Evolutionary conservation across 2,797 vertebrate species (phyloP).

Genomic region (Pangasius macronema): DNA sequence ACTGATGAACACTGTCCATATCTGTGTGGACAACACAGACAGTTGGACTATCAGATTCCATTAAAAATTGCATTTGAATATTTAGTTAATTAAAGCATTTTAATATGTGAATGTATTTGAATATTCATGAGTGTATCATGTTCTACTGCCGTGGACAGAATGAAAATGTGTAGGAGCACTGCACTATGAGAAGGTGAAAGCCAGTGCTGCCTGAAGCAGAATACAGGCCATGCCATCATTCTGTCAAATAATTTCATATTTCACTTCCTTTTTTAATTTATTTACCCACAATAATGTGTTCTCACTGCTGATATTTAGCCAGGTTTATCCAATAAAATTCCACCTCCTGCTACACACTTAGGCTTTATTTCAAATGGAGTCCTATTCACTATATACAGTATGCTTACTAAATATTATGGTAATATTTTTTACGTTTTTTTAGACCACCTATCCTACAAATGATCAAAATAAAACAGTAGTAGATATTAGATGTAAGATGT

Average conservation of each 20-base stretch:
- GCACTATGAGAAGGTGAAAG: neutral
- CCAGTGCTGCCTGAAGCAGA: neutral
- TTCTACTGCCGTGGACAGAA: neutral
- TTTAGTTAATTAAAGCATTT: neutral
- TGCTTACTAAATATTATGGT: neutral
- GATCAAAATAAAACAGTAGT: neutral
- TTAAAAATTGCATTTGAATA: neutral
- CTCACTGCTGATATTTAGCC: neutral
- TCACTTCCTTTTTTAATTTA: neutral
- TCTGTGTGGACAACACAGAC: neutral
- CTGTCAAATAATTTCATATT: neutral
- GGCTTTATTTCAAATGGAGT: neutral
- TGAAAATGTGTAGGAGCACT: neutral
- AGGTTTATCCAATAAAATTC: neutral
- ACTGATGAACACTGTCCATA: neutral
- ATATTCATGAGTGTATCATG: neutral
- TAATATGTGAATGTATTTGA: neutral
- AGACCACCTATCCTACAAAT: neutral
- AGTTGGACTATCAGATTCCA: neutral
- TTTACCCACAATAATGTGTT: neutral
- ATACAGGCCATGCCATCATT: neutral
- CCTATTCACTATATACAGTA: neutral
- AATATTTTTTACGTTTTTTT: neutral
- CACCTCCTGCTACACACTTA: neutral
- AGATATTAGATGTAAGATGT: too few species aligned